Base-by-base conservation (phyloP, 1,140 invertebrate species). In the Babylonia areolata region DNA sequence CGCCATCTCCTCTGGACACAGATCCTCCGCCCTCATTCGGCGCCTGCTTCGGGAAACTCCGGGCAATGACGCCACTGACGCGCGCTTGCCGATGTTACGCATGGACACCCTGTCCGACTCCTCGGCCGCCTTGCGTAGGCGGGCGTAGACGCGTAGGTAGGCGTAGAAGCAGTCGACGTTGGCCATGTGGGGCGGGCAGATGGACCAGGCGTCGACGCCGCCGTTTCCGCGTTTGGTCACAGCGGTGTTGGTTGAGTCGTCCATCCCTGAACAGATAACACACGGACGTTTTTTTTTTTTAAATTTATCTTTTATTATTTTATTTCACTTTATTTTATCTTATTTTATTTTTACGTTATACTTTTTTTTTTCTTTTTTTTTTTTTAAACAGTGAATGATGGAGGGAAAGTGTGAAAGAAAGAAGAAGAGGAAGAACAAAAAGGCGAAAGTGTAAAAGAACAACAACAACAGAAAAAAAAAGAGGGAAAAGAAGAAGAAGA, bases 31-130 rank as follows among this genome's bases (percentile, higher is more conserved):
- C 40, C 23, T 64, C 58, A 51, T 17, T 51, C n/a, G 78, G 39
- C 40, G 28, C 73, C 12, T 39, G 31, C 73, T 37, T 75, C 73
- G 33, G 73, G 12, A 6, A n/a, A 28, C 6, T 75, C 73, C 73
- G 73, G 73, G 15, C 11, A 37, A n/a, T 1, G 46, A 81, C 33
- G 42, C 2, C 40, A 54, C 23, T 15, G 15, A 5, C 51, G 80
- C 15, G 54, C 87, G 80, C 64, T 88, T 88, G 69, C 87, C 87
- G 54, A 88, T 88, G 75, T 88, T 88, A 35, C 87, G 73, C 51
- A 88, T 86, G n/a, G 81, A 80, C 0, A 86, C 85, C 2, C 79
- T 42, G 81, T 88, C 79, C 31, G 80, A 82, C 31, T 69, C 40
- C 15, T 81, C 58, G 3, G 81, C 87, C 3, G 84, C 87, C 37